A percentile compares a stretch with the other conserved stretches of the same genome.
phyloP scores from a whole-genome alignment of 2,113 vertebrate species.

The Circaetus cinerascens region DNA sequence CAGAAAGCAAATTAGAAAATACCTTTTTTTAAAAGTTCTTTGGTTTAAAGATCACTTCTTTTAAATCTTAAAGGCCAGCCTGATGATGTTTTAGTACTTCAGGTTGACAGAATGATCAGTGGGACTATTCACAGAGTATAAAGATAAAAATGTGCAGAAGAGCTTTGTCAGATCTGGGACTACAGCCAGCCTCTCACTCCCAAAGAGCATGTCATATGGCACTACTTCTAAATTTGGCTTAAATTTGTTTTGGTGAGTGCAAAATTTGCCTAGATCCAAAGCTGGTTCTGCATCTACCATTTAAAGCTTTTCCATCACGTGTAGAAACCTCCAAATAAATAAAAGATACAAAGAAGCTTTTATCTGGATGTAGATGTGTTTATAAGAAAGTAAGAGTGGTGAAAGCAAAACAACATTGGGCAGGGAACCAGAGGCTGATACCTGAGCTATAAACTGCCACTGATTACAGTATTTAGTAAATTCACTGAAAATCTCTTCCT shows the following conservation, averaged over 20 bases:
- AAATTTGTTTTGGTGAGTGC: conserved; percentile 11
- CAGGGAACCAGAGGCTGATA: background rate
- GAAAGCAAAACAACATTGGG: background rate
- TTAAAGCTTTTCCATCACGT: background rate
- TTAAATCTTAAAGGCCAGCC: background rate
- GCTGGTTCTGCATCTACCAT: background rate
- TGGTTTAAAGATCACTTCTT: background rate
- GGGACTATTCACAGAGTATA: conserved; percentile 18
- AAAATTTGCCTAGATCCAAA: background rate
- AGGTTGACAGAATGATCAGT: conserved; percentile 4
- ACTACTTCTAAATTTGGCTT: conserved; percentile 36
- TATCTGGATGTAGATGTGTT: background rate
- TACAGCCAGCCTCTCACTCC: conserved; percentile 1
- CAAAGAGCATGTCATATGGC: conserved; percentile 4
- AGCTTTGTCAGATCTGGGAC: conserved; percentile 44
- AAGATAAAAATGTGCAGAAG: conserved; percentile 51
- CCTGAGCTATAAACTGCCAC: background rate
- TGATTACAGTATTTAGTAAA: background rate
- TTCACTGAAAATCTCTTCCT: background rate
- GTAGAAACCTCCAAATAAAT: background rate
- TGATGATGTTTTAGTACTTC: conserved; percentile 12
- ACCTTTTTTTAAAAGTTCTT: background rate
- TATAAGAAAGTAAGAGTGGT: background rate
- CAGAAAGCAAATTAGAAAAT: background rate
- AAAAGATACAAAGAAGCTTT: background rate